phyloP scores from a whole-genome alignment of 2,113 vertebrate species.

The Pteronura brasiliensis region DNA sequence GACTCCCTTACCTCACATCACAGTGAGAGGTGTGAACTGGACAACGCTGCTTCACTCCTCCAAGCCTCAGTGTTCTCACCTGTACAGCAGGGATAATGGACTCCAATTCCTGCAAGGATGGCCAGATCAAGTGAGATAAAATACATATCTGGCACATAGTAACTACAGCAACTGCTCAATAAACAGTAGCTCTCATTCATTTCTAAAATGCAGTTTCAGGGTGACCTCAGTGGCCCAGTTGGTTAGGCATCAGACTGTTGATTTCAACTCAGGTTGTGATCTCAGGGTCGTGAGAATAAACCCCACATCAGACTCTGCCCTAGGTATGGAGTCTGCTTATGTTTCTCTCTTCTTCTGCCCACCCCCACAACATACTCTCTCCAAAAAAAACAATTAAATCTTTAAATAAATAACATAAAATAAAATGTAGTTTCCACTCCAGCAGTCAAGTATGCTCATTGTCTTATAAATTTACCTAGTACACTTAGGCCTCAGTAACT shows the following conservation, averaged over 20 bases:
- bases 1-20: not conserved
- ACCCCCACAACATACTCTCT: not conserved
- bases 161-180: not conserved
- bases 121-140: not conserved
- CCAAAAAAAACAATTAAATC: not conserved
- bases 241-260: not conserved
- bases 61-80: not conserved
- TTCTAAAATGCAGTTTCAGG: not conserved
- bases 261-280: not conserved
- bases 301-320: not conserved
- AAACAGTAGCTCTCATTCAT: not conserved
- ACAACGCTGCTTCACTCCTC: not conserved
- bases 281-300: not conserved
- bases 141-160: not conserved
- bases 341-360: not conserved
- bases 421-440: not conserved
- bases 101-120: not conserved
- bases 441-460: not conserved
- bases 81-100: too few relatives aligned
- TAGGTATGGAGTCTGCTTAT: not conserved
- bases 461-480: not conserved
- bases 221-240: too few relatives aligned
- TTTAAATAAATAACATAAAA: not conserved
- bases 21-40: not conserved
- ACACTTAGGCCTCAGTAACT: not conserved